phyloP scores from a whole-genome alignment of 2,888 invertebrate genomes.

The Lochmaea capreae region DNA sequence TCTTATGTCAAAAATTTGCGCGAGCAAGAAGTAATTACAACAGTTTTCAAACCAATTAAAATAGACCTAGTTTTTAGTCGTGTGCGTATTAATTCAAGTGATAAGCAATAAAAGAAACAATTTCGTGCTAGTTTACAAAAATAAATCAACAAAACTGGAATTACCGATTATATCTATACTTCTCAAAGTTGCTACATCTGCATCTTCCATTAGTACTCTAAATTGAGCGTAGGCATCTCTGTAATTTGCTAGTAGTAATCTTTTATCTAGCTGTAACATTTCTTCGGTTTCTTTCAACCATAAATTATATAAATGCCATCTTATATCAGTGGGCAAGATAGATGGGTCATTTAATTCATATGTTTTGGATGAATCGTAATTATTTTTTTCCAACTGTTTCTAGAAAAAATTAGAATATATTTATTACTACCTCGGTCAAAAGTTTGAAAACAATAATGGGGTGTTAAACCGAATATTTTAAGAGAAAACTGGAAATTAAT shows the following conservation, averaged over 20 bases:
- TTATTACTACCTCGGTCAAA: too few relatives aligned
- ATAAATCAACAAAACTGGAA: background rate
- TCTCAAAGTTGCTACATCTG: background rate
- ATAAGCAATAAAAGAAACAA: too few relatives aligned
- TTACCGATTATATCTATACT: conserved; percentile 1
- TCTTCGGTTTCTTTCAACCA: conserved; percentile 54
- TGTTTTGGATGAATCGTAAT: conserved; percentile 2
- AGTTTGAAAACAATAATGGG: too few relatives aligned
- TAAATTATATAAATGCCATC: conserved; percentile 60
- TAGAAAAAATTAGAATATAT: background rate
- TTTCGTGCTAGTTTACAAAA: too few relatives aligned
- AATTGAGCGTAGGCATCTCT: conserved; percentile 53
- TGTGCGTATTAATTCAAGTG: too few relatives aligned
- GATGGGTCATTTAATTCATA: conserved; percentile 50
- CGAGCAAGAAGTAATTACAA: too few relatives aligned
- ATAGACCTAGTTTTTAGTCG: too few relatives aligned
- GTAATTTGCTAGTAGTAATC: conserved; percentile 50
- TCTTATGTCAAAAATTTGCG: background rate
- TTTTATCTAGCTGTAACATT: conserved; percentile 43
- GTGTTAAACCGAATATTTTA: too few relatives aligned
- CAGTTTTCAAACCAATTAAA: background rate
- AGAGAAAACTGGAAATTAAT: too few relatives aligned
- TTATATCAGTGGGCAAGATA: conserved; percentile 50
- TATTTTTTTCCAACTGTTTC: background rate
- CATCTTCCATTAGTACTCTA: background rate